Evolutionary conservation across 2,888 invertebrate genomes (phyloP).

Genomic region (Lathronympha strigana): DNA sequence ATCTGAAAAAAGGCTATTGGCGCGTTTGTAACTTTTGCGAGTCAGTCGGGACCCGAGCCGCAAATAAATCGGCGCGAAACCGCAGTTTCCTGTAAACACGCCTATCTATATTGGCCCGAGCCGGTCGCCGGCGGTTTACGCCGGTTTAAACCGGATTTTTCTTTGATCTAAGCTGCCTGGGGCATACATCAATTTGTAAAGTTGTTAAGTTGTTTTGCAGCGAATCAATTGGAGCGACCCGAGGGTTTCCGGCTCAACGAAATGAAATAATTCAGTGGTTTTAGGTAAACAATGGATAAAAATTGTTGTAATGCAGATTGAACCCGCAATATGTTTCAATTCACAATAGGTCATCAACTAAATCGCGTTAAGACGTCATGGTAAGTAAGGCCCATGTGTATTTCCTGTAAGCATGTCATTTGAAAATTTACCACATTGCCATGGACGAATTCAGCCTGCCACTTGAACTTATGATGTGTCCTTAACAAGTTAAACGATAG

Average conservation of each 20-base stretch:
- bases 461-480: too few relatives aligned
- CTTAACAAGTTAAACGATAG: too few relatives aligned
- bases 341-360: too few relatives aligned
- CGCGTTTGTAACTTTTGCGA: neutral
- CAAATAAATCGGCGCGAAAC: conserved; percentile 23
- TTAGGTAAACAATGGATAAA: neutral
- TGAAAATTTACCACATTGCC: too few relatives aligned
- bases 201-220: conserved; percentile 21
- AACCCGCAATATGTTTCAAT: too few relatives aligned
- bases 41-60: neutral
- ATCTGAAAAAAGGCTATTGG: too few relatives aligned
- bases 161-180: conserved; percentile 29
- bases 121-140: conserved; percentile 32
- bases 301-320: neutral
- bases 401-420: too few relatives aligned
- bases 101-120: conserved; percentile 25
- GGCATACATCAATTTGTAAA: conserved; percentile 30
- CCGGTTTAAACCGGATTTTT: conserved; percentile 36
- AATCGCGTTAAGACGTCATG: too few relatives aligned
- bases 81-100: conserved; percentile 23
- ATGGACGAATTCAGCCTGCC: too few relatives aligned
- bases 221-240: neutral
- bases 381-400: too few relatives aligned
- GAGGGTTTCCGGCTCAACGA: conserved; percentile 1
- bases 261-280: neutral